Evolutionary conservation across 2,113 vertebrate genomes (phyloP).

Genomic region (Erinaceus europaeus): DNA sequence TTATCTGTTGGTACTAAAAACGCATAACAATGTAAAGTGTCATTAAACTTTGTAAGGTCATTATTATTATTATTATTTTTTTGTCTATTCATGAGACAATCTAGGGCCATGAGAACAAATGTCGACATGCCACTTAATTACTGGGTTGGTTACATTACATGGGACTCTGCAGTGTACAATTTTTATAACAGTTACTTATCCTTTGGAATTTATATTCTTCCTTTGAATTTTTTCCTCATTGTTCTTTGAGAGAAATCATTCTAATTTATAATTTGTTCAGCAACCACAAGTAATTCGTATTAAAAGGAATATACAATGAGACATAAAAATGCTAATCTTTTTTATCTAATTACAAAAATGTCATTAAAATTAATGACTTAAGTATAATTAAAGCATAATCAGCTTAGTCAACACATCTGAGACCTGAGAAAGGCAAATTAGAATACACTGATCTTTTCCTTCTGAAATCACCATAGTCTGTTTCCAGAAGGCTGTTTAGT

Average conservation of each 20-base stretch:
- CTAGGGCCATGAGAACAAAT: not conserved
- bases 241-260: slow-evolving; percentile 43
- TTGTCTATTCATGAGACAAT: slow-evolving; percentile 19
- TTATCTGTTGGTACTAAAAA: not conserved
- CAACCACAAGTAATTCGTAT: slow-evolving; percentile 54
- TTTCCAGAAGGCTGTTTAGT: not conserved
- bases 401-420: slow-evolving; percentile 28
- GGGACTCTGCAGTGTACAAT: not conserved
- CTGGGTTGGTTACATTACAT: not conserved
- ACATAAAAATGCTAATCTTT: slow-evolving; percentile 58
- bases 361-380: slow-evolving; percentile 66
- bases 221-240: slow-evolving; percentile 39
- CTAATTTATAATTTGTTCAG: slow-evolving; percentile 57
- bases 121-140: not conserved
- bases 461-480: not conserved
- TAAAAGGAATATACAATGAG: slow-evolving; percentile 45
- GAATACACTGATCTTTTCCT: not conserved
- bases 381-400: slow-evolving; percentile 57
- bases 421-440: slow-evolving; percentile 17
- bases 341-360: slow-evolving; percentile 64
- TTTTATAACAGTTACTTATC: slow-evolving; percentile 29
- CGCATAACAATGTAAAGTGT: not conserved
- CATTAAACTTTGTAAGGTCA: not conserved
- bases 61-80: slow-evolving; percentile 12
- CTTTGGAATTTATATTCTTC: slow-evolving; percentile 40